Evolutionary conservation across 2,797 vertebrate genomes (phyloP).

Genomic region (Sebastes diploproa): DNA sequence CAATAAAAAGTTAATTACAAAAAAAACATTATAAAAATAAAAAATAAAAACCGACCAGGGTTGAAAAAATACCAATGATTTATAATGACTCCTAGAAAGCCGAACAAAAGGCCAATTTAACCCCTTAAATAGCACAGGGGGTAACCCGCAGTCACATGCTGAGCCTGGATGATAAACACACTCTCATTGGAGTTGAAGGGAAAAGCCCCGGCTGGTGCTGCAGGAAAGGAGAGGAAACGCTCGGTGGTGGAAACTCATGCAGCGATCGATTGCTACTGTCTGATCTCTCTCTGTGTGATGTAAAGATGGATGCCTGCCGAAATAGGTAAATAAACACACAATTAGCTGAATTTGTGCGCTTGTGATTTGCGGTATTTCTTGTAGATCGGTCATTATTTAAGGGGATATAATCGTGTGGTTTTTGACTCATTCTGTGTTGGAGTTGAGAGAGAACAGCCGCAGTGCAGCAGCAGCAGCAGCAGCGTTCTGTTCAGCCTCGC

Average conservation of each 20-base stretch:
- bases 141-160: slow-evolving; percentile 9
- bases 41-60: too few relatives aligned
- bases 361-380: not conserved
- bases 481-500: slow-evolving; percentile 23
- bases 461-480: slow-evolving; percentile 54
- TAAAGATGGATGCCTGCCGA: slow-evolving; percentile 81
- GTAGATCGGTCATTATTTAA: rapidly evolving
- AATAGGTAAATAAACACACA: slow-evolving; percentile 81
- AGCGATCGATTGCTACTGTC: slow-evolving; percentile 81
- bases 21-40: too few relatives aligned
- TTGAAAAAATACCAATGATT: not conserved
- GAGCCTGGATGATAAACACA: not conserved
- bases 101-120: slow-evolving; percentile 4
- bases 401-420: not conserved
- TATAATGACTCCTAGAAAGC: not conserved
- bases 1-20: too few relatives aligned
- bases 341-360: slow-evolving; percentile 32
- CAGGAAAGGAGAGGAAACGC: too few relatives aligned
- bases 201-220: not conserved
- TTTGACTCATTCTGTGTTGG: not conserved
- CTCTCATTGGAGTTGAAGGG: not conserved
- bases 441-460: slow-evolving; percentile 52
- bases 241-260: slow-evolving; percentile 15
- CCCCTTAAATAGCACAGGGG: not conserved
- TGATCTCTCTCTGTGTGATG: slow-evolving; percentile 62